Base-by-base conservation (phyloP, 2,888 invertebrate genomes). In the Caenorhabditis sp. region DNA sequence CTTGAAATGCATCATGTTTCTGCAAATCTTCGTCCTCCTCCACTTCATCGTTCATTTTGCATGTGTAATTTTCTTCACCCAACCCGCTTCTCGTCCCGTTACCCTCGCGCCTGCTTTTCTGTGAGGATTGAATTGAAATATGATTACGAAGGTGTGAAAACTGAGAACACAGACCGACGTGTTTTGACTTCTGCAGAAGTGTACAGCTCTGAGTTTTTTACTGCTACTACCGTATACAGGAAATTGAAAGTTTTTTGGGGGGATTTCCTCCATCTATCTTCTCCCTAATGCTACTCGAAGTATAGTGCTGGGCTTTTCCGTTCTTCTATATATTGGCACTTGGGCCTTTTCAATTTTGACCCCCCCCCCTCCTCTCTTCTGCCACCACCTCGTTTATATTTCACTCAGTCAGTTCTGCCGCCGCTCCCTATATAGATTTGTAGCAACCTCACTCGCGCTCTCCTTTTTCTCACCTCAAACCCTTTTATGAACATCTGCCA, bases 401-500 rank as follows among this genome's bases (percentile, higher is more conserved):
- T 66, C 66, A 66, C 24, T 31, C 24, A 38, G n/a, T 31, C 24
- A 38, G n/a, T 63, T 41, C 38, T 41, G 54, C 4, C 70, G 56
- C 77, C 77, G 49, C 69, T 54, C 54, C 77, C 41, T 3, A 16
- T 61, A 51, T 64, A 69, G 64, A 79, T 70, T 79, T 79, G 77
- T 77, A 41, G 56, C 77, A 69, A 77, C 26, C n/a, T 2, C 68
- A 31, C 35, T 19, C 31, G 5, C 72, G 28, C 51, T 77, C 54
- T 70, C 70, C 63, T 56, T 75, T 8, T 28, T 70, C 69, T 72
- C 79, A 79, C 79, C 70, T 72, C 70, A 49, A 79, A 79, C 79
- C n/a, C 79, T 26, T 70, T 79, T 63, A 79, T 79, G 70, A 72
- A 79, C 79, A 79, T 79, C 79, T 79, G 79, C 70, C 70, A 64